phyloP scores from a whole-genome alignment of 2,888 invertebrate genomes.

The Xestia rhomboidea region DNA sequence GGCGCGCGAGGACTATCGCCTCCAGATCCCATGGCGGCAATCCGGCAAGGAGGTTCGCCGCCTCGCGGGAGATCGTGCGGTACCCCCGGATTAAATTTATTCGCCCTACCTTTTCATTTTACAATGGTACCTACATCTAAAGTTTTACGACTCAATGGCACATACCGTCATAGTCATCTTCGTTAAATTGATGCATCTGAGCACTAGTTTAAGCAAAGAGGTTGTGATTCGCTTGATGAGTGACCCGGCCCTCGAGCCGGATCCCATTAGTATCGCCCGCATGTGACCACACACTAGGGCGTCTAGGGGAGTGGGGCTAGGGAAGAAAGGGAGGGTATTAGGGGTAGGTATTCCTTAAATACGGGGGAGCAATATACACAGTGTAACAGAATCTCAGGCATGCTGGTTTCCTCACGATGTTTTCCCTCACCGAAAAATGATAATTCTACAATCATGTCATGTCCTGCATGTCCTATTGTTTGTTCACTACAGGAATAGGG shows the following conservation, averaged over 20 bases:
- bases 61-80: too few species aligned
- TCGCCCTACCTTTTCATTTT: too few species aligned
- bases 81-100: too few species aligned
- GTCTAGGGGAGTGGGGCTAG: slow-evolving; percentile 94
- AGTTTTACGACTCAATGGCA: background rate
- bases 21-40: too few species aligned
- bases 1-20: too few species aligned
- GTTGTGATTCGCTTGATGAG: slow-evolving; percentile 85
- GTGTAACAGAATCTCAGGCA: background rate
- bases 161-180: slow-evolving; percentile 81
- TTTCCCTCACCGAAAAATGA: too few species aligned
- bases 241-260: slow-evolving; percentile 79
- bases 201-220: slow-evolving; percentile 79
- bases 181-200: slow-evolving; percentile 77
- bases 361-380: background rate
- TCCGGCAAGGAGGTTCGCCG: too few species aligned
- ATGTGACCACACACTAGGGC: slow-evolving; percentile 94
- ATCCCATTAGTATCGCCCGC: slow-evolving; percentile 84
- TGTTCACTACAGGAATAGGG: too few species aligned
- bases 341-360: background rate
- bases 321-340: slow-evolving; percentile 28
- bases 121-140: background rate
- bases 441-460: too few species aligned
- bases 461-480: too few species aligned
- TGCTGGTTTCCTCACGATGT: too few species aligned